Percentiles rank a stretch among this genome's conserved stretches.
Evolutionary conservation across 2,888 invertebrate genomes (phyloP).

Genomic region (Pandemis cinnamomeana): DNA sequence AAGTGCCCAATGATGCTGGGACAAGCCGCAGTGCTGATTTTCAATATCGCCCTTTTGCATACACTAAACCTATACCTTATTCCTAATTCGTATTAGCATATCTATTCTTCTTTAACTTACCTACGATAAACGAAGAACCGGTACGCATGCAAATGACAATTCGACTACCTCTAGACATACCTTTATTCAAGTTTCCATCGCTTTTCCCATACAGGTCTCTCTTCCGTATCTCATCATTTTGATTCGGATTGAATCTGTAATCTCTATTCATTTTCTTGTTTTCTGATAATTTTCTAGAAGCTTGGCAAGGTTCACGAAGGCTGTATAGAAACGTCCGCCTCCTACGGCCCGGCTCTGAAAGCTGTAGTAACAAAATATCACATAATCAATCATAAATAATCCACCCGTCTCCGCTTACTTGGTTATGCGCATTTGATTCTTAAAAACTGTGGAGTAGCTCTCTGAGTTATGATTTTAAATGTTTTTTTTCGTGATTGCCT

Average conservation of each 20-base stretch:
- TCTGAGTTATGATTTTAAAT: slow-evolving; percentile 13
- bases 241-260: slow-evolving; percentile 61
- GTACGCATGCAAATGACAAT: background rate
- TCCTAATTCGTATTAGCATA: no score
- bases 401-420: slow-evolving; percentile 70
- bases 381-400: slow-evolving; percentile 80
- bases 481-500: background rate
- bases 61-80: no score
- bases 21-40: no score
- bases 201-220: slow-evolving; percentile 59
- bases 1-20: no score
- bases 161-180: slow-evolving; percentile 43
- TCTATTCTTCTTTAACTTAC: no score
- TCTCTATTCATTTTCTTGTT: slow-evolving; percentile 54
- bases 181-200: slow-evolving; percentile 43
- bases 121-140: background rate
- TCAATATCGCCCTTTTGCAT: no score
- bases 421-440: slow-evolving; percentile 71
- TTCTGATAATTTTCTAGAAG: slow-evolving; percentile 15
- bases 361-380: slow-evolving; percentile 69
- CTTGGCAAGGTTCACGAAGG: slow-evolving; percentile 29
- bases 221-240: slow-evolving; percentile 55
- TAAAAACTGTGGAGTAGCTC: slow-evolving; percentile 60
- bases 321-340: slow-evolving; percentile 42
- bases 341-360: slow-evolving; percentile 55